phyloP scores from a whole-genome alignment of 2,113 vertebrate genomes.

The Platysteira castanea region DNA sequence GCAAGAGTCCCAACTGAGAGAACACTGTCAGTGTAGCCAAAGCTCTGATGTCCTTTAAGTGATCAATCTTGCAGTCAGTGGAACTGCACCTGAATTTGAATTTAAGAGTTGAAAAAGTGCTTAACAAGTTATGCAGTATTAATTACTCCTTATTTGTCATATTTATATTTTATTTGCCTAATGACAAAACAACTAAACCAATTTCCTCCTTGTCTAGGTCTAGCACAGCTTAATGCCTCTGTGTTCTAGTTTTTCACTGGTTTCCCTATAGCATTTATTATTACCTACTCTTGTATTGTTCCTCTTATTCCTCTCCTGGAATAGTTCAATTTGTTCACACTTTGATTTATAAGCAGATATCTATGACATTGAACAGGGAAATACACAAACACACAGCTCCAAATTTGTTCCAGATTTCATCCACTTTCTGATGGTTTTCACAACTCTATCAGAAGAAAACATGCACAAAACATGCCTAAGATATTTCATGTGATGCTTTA shows the following conservation, averaged over 20 bases:
- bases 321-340: background rate
- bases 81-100: background rate
- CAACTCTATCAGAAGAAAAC: background rate
- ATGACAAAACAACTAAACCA: background rate
- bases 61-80: background rate
- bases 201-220: background rate
- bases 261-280: background rate
- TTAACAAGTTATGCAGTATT: background rate
- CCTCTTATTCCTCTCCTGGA: background rate
- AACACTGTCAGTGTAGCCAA: background rate
- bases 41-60: background rate
- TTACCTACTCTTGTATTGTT: background rate
- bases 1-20: background rate
- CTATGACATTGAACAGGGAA: background rate
- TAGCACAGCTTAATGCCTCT: background rate
- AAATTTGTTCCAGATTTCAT: background rate
- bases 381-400: background rate
- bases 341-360: background rate
- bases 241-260: background rate
- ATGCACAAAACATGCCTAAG: background rate
- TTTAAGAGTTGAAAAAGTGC: background rate
- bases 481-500: background rate
- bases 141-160: background rate
- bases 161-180: background rate
- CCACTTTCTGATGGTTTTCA: background rate